phyloP scores from a whole-genome alignment of 2,797 vertebrate species.

The Podarcis lilfordi region DNA sequence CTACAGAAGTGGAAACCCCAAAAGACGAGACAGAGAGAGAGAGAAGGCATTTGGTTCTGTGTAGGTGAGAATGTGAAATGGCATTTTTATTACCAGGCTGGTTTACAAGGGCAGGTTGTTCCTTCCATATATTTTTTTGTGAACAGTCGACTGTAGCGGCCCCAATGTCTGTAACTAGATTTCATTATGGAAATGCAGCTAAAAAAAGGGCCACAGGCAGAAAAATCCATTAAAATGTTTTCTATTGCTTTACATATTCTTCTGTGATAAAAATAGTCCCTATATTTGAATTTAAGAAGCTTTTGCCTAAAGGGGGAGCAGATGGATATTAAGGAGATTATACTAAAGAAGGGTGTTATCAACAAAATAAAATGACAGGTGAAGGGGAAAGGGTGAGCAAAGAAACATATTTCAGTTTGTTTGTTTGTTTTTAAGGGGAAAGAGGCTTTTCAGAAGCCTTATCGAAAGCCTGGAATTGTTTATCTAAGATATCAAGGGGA shows the following conservation, averaged over 20 bases:
- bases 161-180: constrained; percentile 77
- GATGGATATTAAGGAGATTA: constrained; percentile 84
- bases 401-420: not conserved
- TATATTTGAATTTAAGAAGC: constrained; percentile 82
- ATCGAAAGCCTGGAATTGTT: constrained; percentile 36
- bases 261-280: constrained; percentile 80
- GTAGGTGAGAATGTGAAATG: constrained; percentile 7
- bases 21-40: not conserved
- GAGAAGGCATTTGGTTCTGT: not conserved
- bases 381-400: constrained; percentile 5
- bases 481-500: too few relatives aligned
- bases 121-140: constrained; percentile 62
- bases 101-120: constrained; percentile 56
- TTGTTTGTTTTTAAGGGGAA: constrained; percentile 59
- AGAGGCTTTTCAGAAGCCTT: constrained; percentile 47
- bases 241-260: constrained; percentile 81
- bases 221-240: constrained; percentile 82
- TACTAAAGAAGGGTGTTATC: constrained; percentile 77
- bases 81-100: constrained; percentile 50
- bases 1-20: not conserved
- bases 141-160: constrained; percentile 74
- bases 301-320: constrained; percentile 78
- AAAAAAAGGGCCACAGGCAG: constrained; percentile 77
- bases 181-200: constrained; percentile 81
- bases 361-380: constrained; percentile 66